Conservation (phyloP, 2,113 vertebrate genomes). For the Chascanopsetta lugubris region DNA sequence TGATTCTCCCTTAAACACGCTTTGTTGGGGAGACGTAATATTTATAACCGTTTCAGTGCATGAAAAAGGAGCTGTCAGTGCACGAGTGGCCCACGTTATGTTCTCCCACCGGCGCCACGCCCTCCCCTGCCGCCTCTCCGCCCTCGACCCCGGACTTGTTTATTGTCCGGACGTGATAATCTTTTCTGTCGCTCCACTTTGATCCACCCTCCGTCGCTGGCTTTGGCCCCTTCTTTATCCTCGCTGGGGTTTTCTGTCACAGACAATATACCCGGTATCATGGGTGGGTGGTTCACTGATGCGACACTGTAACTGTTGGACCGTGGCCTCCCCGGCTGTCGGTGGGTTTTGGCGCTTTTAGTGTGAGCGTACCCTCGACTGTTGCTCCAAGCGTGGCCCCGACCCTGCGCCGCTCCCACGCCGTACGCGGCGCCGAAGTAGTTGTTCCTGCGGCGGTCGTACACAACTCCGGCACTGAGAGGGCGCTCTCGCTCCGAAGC, state of each 20-base stretch:
- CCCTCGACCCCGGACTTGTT: constrained; percentile 76
- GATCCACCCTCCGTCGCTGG: constrained; percentile 90
- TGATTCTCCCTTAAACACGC: constrained; percentile 14
- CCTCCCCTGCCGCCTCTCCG: constrained; percentile 85
- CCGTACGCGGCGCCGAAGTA: constrained; percentile 74
- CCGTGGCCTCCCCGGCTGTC: constrained; percentile 76
- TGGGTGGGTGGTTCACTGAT: constrained; percentile 47
- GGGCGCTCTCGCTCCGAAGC: constrained; percentile 83
- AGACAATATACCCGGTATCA: constrained; percentile 89
- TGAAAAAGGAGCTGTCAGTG: constrained; percentile 27
- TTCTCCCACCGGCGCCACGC: constrained; percentile 74
- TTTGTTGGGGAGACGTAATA: constrained; percentile 19
- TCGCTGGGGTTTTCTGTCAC: constrained; percentile 61
- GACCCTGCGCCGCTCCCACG: constrained; percentile 47
- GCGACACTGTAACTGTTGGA: constrained; percentile 58
- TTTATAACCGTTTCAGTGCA: constrained; percentile 39
- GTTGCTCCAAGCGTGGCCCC: constrained; percentile 38
- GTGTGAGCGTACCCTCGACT: constrained; percentile 50
- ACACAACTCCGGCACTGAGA: constrained; percentile 59
- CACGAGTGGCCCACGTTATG: constrained; percentile 31
- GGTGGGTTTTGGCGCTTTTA: constrained; percentile 61
- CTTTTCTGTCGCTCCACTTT: constrained; percentile 90
- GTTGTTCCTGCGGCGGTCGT: constrained; percentile 59
- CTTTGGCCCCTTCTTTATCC: constrained; percentile 80
- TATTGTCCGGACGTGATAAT: constrained; percentile 81